Evolutionary conservation across 2,113 vertebrate species (phyloP).

Genomic region (Artemisiospiza belli): DNA sequence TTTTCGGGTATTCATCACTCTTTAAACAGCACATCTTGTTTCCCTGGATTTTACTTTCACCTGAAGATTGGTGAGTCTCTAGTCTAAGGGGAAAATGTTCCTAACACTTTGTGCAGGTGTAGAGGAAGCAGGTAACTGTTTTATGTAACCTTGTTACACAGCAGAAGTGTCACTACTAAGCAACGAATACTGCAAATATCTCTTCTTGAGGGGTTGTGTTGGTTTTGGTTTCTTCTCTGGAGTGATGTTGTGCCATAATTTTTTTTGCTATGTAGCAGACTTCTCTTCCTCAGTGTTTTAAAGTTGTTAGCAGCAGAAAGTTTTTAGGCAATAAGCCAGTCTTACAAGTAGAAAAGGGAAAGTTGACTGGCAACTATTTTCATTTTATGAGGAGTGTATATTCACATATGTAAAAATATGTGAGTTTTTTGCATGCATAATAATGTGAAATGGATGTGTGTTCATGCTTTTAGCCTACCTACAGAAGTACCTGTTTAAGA

Average conservation of each 20-base stretch:
- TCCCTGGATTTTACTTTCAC: conserved; percentile 14
- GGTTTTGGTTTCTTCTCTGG: neutral
- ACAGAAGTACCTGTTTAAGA: neutral
- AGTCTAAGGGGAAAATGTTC: neutral
- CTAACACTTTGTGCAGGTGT: neutral
- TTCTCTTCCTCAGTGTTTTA: neutral
- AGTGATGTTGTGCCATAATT: neutral
- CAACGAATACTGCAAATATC: neutral
- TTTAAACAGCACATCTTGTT: neutral
- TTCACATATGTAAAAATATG: neutral
- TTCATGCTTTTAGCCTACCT: neutral
- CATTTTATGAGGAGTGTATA: neutral
- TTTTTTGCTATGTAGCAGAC: neutral
- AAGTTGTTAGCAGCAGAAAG: neutral
- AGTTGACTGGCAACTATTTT: neutral
- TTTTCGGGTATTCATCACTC: neutral
- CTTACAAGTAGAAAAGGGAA: neutral
- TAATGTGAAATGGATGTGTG: neutral
- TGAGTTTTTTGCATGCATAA: neutral
- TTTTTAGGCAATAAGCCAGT: neutral
- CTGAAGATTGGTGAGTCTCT: conserved; percentile 42
- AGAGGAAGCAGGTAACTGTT: neutral
- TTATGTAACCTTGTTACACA: neutral
- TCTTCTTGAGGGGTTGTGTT: neutral
- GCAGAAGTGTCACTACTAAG: neutral